A percentile compares a stretch with the other conserved stretches of the same genome.
These are phyloP conservation scores for Phoenicopterus ruber DNA, from an alignment of 2,113 vertebrate species.

Conservation along the genomic window DNA sequence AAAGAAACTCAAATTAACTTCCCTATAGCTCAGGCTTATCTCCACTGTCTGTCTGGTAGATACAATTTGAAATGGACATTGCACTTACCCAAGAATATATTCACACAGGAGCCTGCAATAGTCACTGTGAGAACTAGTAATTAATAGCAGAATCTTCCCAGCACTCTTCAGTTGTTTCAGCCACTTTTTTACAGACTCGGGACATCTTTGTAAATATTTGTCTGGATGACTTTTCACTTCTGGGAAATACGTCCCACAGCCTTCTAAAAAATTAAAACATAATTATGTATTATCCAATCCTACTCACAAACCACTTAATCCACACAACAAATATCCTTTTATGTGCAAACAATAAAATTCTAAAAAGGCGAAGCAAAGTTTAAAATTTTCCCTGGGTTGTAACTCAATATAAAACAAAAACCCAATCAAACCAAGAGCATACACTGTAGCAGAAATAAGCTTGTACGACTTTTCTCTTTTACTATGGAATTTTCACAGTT, in stretches of 20 bases:
- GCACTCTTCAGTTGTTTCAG: slow-evolving; percentile 84
- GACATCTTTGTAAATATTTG: slow-evolving; percentile 87
- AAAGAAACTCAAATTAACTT: neutral
- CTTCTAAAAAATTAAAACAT: slow-evolving; percentile 76
- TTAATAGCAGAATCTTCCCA: slow-evolving; percentile 88
- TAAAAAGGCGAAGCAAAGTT: neutral
- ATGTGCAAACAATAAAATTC: neutral
- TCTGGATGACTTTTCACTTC: slow-evolving; percentile 87
- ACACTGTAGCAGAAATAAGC: neutral
- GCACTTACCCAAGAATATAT: slow-evolving; percentile 87
- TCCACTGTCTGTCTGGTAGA: neutral
- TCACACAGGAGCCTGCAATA: slow-evolving; percentile 92
- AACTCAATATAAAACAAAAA: neutral
- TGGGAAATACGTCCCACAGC: slow-evolving; percentile 89
- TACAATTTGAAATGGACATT: neutral
- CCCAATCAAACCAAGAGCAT: neutral
- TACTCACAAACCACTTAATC: slow-evolving; percentile 1
- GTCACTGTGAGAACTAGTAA: slow-evolving; percentile 96
- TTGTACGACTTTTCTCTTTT: neutral
- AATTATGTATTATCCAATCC: neutral
- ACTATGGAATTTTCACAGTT: neutral
- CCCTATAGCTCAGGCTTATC: neutral
- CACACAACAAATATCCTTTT: neutral
- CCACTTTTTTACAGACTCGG: slow-evolving; percentile 88
- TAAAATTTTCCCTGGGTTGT: neutral